A percentile compares a stretch with the other conserved stretches of the same genome.
These are phyloP conservation scores for Acrocephalus arundinaceus DNA, from an alignment of 2,113 vertebrate genomes.

Conservation along the genomic window DNA sequence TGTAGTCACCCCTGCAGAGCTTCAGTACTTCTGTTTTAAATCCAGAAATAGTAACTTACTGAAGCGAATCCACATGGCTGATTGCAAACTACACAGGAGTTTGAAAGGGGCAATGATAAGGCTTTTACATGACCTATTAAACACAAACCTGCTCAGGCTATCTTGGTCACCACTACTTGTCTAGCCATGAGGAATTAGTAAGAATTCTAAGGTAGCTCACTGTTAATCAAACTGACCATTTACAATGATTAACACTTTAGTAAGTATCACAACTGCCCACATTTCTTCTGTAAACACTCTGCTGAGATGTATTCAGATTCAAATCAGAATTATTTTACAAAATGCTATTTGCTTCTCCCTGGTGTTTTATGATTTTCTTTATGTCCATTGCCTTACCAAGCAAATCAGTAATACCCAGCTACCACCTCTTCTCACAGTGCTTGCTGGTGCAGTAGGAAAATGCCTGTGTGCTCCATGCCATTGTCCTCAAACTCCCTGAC, in stretches of 20 bases:
- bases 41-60: neutral
- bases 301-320: neutral
- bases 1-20: neutral
- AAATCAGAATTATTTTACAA: neutral
- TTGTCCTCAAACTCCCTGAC: neutral
- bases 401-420: neutral
- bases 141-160: neutral
- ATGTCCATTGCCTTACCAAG: neutral
- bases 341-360: neutral
- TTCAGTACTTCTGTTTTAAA: neutral
- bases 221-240: neutral
- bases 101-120: neutral
- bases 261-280: neutral
- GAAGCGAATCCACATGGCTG: neutral
- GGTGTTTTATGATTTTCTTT: neutral
- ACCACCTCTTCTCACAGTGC: neutral
- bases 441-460: neutral
- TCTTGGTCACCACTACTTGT: neutral
- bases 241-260: neutral
- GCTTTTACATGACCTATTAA: neutral
- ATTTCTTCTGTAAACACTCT: neutral
- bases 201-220: neutral
- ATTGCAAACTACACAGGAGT: neutral
- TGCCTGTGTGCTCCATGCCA: accelerated
- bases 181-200: neutral